Percentiles rank a stretch among this genome's conserved stretches.
Conservation (phyloP, 2,113 vertebrate species). For the Dicrurus megarhynchus region DNA sequence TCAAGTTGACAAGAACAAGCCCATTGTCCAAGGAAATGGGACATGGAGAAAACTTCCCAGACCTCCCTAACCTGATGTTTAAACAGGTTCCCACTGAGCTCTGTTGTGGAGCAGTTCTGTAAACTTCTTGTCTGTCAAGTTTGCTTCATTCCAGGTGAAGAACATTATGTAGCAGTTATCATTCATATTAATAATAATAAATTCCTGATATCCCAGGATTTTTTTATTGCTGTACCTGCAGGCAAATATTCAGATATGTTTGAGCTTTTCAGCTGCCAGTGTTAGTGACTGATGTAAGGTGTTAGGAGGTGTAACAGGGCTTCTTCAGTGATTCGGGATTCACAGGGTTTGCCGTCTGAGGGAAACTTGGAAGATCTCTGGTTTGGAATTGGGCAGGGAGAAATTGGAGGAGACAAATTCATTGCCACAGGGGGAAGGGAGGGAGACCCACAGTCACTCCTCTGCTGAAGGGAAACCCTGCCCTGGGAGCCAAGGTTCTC, state of each 20-base stretch:
- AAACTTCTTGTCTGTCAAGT: background rate
- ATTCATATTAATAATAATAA: background rate
- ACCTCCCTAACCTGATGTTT: background rate
- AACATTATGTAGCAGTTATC: background rate
- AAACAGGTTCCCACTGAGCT: background rate
- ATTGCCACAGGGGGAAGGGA: too few relatives aligned
- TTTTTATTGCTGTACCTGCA: background rate
- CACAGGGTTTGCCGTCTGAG: background rate
- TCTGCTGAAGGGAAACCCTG: background rate
- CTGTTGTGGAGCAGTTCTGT: background rate
- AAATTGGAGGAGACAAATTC: background rate
- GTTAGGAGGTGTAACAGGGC: background rate
- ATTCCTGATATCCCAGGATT: background rate
- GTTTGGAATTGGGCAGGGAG: background rate
- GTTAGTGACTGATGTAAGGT: background rate
- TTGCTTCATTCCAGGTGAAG: background rate
- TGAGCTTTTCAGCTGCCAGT: background rate
- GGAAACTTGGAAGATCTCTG: background rate
- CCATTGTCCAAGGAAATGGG: background rate
- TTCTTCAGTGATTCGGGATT: background rate
- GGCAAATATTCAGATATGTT: background rate
- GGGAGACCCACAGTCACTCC: background rate
- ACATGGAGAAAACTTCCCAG: background rate
- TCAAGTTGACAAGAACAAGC: background rate
- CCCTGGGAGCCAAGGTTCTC: background rate